A percentile compares a stretch with the other conserved stretches of the same genome.
phyloP scores from a whole-genome alignment of 2,888 invertebrate genomes.

The Drosophila mulleri region DNA sequence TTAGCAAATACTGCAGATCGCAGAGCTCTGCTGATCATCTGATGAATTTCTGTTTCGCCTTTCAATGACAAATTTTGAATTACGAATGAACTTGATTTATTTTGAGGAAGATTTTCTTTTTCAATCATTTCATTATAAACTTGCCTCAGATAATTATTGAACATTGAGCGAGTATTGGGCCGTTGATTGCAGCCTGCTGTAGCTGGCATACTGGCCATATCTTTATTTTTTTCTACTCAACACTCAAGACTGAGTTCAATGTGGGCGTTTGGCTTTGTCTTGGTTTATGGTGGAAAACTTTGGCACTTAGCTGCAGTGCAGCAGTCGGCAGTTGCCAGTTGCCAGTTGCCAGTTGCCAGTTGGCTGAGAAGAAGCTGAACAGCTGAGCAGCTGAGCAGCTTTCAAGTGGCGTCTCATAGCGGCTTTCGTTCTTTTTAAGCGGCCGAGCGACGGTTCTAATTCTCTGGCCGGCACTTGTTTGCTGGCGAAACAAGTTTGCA shows the following conservation, averaged over 20 bases:
- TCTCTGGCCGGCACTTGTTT: slow-evolving; percentile 79
- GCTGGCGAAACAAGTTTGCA: slow-evolving; percentile 77
- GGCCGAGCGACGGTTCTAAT: slow-evolving; percentile 73
- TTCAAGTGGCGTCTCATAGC: slow-evolving; percentile 34
- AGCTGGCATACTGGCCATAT: neutral
- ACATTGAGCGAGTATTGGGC: neutral
- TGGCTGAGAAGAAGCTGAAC: slow-evolving; percentile 1
- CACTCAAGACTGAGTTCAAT: slow-evolving; percentile 3
- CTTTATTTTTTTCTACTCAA: neutral
- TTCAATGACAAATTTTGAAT: no score
- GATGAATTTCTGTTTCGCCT: no score
- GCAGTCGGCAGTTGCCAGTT: slow-evolving; percentile 2
- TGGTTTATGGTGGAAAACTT: slow-evolving; percentile 59
- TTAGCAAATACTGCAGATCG: no score
- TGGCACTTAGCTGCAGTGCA: slow-evolving; percentile 67
- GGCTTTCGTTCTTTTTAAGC: slow-evolving; percentile 58
- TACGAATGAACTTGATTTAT: no score
- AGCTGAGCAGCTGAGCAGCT: slow-evolving; percentile 9
- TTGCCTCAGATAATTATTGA: no score
- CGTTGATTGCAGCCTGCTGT: neutral
- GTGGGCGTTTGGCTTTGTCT: slow-evolving; percentile 39
- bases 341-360: slow-evolving; percentile 2
- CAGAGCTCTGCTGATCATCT: no score
- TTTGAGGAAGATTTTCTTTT: no score
- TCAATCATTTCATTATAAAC: no score